Evolutionary conservation across 2,888 invertebrate genomes (phyloP), one percentile per base, ranked within the genome.

Genomic region (Archips crataeganus): DNA sequence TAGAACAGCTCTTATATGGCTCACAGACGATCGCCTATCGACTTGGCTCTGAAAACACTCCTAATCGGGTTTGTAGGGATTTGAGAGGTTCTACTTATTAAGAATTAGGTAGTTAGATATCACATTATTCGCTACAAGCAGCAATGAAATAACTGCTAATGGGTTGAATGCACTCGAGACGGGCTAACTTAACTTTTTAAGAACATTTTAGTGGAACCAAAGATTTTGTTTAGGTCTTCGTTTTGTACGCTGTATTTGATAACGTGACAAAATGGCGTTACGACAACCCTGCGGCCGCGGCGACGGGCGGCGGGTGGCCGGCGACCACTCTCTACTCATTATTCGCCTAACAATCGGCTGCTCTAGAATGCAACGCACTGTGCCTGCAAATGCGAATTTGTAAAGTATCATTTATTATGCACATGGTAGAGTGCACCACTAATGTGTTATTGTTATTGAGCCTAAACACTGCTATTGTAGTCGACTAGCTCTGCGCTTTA

Each of bases 271-370:
- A 54, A 54, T 57, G 23, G 57, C 57, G 10, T 11, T 10, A 11
- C 57, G 57, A 57, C 57, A 57, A 32, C 57, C 32, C 57, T 57
- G 57, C 32, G 57, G 54, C 54, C n/a, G 13, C 49, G 49, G 49
- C 49, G 49, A 49, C 49, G 49, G 57, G 57, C 32, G 32, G 8
- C 51, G 51, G 62, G 57, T 23, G 39, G 6, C 47, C 67, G 57
- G n/a, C 51, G 63, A 65, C 68, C 60, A 60, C 71, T 71, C 51
- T 62, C 63, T 47, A 67, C 61, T 57, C 73, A 75, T 75, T 76
- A 76, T 74, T 68, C 61, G 71, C 45, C 66, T 74, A 64, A 77
- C 76, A 76, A 75, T 76, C 76, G 76, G 72, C 49, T 67, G 75
- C 72, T 71, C 75, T 69, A 76, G 74, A 76, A 76, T 74, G 71